These are phyloP conservation scores for Sericinus montela DNA, from an alignment of 2,888 invertebrate species.

Conservation along the genomic window DNA sequence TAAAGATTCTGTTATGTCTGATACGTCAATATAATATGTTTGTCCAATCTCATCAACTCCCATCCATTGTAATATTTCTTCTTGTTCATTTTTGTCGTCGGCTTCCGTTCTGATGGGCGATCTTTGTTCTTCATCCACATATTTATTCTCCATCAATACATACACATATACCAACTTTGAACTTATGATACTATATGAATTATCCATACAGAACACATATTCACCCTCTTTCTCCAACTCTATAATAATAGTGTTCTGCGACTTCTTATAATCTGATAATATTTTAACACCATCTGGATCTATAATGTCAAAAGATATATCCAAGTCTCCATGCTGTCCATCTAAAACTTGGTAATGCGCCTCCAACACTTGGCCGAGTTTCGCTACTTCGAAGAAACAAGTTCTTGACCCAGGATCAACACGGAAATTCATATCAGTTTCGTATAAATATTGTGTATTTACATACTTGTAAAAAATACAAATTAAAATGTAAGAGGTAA, in stretches of 20 bases:
- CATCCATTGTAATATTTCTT: constrained; percentile 55
- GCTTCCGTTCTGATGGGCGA: constrained; percentile 34
- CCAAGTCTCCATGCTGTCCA: constrained; percentile 90
- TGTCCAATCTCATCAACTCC: constrained; percentile 44
- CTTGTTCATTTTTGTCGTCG: constrained; percentile 39
- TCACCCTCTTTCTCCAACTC: constrained; percentile 83
- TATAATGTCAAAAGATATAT: constrained; percentile 86
- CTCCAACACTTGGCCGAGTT: constrained; percentile 57
- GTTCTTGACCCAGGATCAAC: constrained; percentile 56
- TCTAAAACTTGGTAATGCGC: constrained; percentile 81
- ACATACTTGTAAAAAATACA: constrained; percentile 26
- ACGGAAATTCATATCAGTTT: constrained; percentile 57
- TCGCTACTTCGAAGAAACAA: constrained; percentile 58
- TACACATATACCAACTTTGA: constrained; percentile 90
- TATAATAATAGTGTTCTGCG: constrained; percentile 83
- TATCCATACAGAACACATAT: constrained; percentile 92
- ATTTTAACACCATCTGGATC: constrained; percentile 82
- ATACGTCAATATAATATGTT: constrained; percentile 59
- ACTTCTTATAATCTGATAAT: constrained; percentile 82
- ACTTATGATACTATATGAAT: constrained; percentile 88
- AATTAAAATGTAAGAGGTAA: constrained; percentile 19
- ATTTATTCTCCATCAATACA: constrained; percentile 82
- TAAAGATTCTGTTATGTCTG: constrained; percentile 81
- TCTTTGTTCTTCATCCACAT: constrained; percentile 43
- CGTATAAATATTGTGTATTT: constrained; percentile 37